phyloP scores from a whole-genome alignment of 2,113 vertebrate genomes.

The Tamias sibiricus region DNA sequence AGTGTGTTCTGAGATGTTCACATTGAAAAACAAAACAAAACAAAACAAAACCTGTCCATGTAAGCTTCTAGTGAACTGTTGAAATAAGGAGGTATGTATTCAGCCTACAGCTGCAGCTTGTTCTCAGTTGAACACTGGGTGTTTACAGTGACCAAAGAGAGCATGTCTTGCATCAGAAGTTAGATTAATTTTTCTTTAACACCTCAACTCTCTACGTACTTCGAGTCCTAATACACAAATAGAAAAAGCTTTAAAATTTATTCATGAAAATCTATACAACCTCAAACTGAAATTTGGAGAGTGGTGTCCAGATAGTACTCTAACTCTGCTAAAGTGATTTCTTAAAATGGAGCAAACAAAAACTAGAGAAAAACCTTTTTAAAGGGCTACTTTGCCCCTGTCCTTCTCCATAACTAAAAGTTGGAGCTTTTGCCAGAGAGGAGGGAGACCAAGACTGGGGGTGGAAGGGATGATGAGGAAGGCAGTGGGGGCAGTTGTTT shows the following conservation, averaged over 20 bases:
- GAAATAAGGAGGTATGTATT: neutral
- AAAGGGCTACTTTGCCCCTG: neutral
- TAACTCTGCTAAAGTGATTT: neutral
- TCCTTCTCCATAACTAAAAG: neutral
- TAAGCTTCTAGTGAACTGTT: neutral
- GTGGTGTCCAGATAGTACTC: neutral
- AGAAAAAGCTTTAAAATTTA: neutral
- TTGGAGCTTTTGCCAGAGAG: slow-evolving; percentile 49
- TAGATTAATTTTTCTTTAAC: slow-evolving; percentile 58
- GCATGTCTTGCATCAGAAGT: slow-evolving; percentile 32
- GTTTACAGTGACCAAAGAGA: slow-evolving; percentile 28
- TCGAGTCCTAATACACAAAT: neutral
- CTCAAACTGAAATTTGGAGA: neutral
- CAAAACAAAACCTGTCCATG: neutral
- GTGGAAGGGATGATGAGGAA: slow-evolving; percentile 64
- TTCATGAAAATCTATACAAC: neutral
- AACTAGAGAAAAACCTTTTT: neutral
- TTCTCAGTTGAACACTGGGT: neutral
- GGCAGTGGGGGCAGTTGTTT: slow-evolving; percentile 83
- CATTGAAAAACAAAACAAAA: neutral
- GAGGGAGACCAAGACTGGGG: slow-evolving; percentile 39
- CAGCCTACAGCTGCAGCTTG: neutral
- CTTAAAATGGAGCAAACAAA: neutral
- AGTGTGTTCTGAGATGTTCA: neutral
- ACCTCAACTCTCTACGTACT: neutral